A percentile compares a stretch with the other conserved stretches of the same genome.
Evolutionary conservation across 2,797 vertebrate genomes (phyloP).

Genomic region (Sebastes matsubarae): DNA sequence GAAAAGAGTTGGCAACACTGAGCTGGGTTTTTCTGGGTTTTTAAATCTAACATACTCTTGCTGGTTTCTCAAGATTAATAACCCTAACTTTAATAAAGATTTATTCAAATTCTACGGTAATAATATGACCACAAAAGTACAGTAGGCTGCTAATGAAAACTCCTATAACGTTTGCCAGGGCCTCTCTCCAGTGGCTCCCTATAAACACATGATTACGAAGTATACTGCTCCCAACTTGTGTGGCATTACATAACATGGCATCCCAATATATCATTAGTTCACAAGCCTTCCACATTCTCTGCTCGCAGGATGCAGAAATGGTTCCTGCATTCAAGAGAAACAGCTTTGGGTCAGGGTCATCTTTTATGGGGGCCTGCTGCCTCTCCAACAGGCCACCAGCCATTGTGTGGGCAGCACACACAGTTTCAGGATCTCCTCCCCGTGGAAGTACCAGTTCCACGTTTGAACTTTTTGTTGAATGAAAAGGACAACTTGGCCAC

Average conservation of each 20-base stretch:
- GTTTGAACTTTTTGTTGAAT: not conserved
- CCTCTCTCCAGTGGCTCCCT: slow-evolving; percentile 6
- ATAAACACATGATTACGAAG: slow-evolving; percentile 14
- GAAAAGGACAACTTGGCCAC: slow-evolving; percentile 1
- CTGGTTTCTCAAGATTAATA: too few species aligned
- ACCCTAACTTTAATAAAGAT: too few species aligned
- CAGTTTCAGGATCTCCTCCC: not conserved
- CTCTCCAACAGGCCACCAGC: slow-evolving; percentile 10
- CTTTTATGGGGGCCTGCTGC: slow-evolving; percentile 33
- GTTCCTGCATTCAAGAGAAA: slow-evolving; percentile 24
- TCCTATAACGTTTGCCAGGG: not conserved
- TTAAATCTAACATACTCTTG: too few species aligned
- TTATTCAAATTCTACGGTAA: not conserved
- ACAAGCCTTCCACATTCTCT: slow-evolving; percentile 13
- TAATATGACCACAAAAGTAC: not conserved
- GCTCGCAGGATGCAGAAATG: not conserved
- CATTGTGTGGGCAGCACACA: slow-evolving; percentile 14
- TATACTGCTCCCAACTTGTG: slow-evolving; percentile 17
- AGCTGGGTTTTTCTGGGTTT: too few species aligned
- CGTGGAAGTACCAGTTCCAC: not conserved
- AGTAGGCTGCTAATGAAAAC: not conserved
- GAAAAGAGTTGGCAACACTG: not conserved
- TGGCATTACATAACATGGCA: slow-evolving; percentile 27
- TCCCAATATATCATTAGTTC: slow-evolving; percentile 31
- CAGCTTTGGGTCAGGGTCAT: slow-evolving; percentile 47